phyloP scores from a whole-genome alignment of 2,888 invertebrate species.

The Sminthurinus aureus region DNA sequence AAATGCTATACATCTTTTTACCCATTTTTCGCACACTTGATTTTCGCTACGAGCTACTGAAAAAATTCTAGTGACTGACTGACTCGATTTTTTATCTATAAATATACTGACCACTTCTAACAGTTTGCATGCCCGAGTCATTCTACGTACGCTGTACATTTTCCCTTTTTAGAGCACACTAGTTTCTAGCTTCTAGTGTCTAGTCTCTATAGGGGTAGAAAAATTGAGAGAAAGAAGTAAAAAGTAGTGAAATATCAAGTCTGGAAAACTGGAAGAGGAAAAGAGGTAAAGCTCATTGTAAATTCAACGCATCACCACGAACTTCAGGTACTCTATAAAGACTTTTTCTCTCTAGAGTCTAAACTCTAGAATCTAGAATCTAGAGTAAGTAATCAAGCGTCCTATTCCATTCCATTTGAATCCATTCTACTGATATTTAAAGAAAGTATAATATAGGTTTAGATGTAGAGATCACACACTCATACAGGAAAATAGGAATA shows the following conservation, averaged over 20 bases:
- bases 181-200: neutral
- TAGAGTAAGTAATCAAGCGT: conserved; percentile 19
- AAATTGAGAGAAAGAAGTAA: neutral
- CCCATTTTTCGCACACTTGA: neutral
- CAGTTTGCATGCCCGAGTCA: too few species aligned
- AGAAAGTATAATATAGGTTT: too few species aligned
- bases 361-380: conserved; percentile 14
- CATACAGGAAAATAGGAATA: too few species aligned
- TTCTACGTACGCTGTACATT: too few species aligned
- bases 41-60: neutral
- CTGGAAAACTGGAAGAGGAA: neutral
- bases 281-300: conserved; percentile 2
- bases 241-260: neutral
- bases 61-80: neutral
- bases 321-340: too few species aligned
- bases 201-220: neutral
- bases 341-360: conserved; percentile 3
- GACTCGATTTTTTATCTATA: neutral
- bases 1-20: neutral
- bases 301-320: conserved; percentile 6
- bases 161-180: too few species aligned
- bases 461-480: too few species aligned
- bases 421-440: too few species aligned
- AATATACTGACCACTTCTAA: too few species aligned
- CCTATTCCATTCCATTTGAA: neutral